Evolutionary conservation across 2,797 vertebrate species (phyloP).

Genomic region (Sparidentex hasta): DNA sequence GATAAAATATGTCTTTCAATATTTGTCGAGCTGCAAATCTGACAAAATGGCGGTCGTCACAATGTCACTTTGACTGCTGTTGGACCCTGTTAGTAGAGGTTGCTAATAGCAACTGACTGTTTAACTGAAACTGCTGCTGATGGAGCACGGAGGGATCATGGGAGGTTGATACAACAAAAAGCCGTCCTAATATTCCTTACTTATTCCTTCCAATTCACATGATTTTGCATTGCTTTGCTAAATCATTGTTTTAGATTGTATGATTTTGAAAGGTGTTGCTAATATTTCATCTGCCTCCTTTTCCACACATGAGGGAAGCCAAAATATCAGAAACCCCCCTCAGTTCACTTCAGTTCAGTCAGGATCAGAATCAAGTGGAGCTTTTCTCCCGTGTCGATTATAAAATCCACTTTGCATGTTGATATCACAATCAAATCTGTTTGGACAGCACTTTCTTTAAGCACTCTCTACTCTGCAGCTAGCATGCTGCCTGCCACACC

Average conservation of each 20-base stretch:
- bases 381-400: not conserved
- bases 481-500: slow-evolving; percentile 27
- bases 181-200: not conserved
- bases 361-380: not conserved
- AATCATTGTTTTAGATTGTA: not conserved
- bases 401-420: slow-evolving; percentile 22
- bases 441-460: slow-evolving; percentile 11
- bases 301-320: not conserved
- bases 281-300: not conserved
- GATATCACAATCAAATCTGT: slow-evolving; percentile 16
- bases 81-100: not conserved
- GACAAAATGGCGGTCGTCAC: not conserved
- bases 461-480: slow-evolving; percentile 14
- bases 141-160: not conserved
- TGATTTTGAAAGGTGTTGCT: not conserved
- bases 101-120: not conserved
- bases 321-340: not conserved
- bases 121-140: not conserved
- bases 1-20: no score
- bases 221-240: no score
- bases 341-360: not conserved
- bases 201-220: no score
- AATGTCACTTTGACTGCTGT: not conserved
- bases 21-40: no score
- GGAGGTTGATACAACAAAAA: not conserved